These are phyloP conservation scores for Acleris sparsana DNA, from an alignment of 2,888 invertebrate genomes.

Conservation along the genomic window DNA sequence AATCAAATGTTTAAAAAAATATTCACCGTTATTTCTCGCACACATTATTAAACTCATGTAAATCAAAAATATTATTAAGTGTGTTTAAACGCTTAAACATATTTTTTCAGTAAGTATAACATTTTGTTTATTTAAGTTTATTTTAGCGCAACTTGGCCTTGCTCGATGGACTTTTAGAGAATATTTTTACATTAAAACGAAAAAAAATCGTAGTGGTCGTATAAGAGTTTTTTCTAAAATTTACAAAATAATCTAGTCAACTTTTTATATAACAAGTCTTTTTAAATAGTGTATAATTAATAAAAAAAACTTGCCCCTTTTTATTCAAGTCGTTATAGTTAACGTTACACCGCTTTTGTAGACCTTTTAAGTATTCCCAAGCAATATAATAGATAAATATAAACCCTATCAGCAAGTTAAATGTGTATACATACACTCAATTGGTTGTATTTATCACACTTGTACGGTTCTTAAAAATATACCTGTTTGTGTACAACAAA, in stretches of 20 bases:
- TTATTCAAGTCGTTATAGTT: too few relatives aligned
- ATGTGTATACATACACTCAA: too few relatives aligned
- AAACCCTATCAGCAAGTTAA: too few relatives aligned
- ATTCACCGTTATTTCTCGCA: constrained; percentile 43
- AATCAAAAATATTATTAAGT: constrained; percentile 12
- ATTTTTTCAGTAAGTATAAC: background rate
- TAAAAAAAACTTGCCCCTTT: constrained; percentile 18
- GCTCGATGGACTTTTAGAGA: constrained; percentile 27
- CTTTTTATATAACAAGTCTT: constrained; percentile 33
- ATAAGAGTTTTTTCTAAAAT: constrained; percentile 34
- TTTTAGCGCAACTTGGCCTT: constrained; percentile 27
- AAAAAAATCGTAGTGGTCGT: constrained; percentile 16
- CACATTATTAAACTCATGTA: constrained; percentile 26
- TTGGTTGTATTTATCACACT: too few relatives aligned
- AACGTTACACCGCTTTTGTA: too few relatives aligned
- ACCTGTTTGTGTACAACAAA: too few relatives aligned
- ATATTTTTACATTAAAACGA: constrained; percentile 33
- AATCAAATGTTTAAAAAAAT: constrained; percentile 35
- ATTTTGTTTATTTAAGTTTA: background rate
- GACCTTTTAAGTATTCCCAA: too few relatives aligned
- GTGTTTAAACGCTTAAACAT: too few relatives aligned
- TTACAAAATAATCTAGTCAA: constrained; percentile 37
- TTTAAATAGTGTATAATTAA: constrained; percentile 20
- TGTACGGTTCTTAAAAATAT: too few relatives aligned
- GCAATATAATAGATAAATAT: too few relatives aligned